Evolutionary conservation across 2,113 vertebrate genomes (phyloP), one percentile per base, ranked within the genome.

Genomic region (Prinia subflava): DNA sequence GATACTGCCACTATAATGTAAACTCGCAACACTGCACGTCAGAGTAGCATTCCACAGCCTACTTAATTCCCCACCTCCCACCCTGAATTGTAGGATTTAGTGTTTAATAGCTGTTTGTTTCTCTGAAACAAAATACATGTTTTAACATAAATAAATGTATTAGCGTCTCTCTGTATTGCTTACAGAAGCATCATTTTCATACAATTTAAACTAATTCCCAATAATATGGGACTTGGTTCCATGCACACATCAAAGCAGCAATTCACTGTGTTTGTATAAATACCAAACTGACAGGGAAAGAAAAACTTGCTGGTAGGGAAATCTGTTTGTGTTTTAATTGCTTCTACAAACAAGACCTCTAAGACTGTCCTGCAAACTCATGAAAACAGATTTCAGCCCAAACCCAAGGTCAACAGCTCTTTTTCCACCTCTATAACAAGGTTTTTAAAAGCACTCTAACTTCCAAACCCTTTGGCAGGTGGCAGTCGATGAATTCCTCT

Each of bases 111-210:
- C 83, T 87, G 78, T 73, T 78, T 87, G 55, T 60, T 87, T 97
- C 96, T 64, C 94, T 84, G 82, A 92, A 87, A 96, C 94, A 95
- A 95, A 97, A 97, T 93, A 92, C 91, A 91, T 95, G 94, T 91
- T 97, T 96, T 96, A 97, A 97, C 62, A n/a, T 96, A 97, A 98
- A 97, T 97, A 97, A 83, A 87, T 62, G 86, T 96, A 71, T 33
- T 92, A 95, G 90, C 69, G 93, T 93, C 85, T 94, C 90, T 96
- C 90, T 87, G 23, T 78, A 81, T 68, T 96, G 95, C 95, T 97
- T 97, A 92, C 94, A 97, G 95, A 96, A 93, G 75, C 91, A 94
- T 93, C 42, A 69, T 91, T 94, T 97, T 97, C 91, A 97, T 93
- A 96, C 92, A 94, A 96, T 89, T 97, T 95, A 96, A 98, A 95